Evolutionary conservation across 2,888 invertebrate species (phyloP).

Genomic region (Lycophotia porphyrea): DNA sequence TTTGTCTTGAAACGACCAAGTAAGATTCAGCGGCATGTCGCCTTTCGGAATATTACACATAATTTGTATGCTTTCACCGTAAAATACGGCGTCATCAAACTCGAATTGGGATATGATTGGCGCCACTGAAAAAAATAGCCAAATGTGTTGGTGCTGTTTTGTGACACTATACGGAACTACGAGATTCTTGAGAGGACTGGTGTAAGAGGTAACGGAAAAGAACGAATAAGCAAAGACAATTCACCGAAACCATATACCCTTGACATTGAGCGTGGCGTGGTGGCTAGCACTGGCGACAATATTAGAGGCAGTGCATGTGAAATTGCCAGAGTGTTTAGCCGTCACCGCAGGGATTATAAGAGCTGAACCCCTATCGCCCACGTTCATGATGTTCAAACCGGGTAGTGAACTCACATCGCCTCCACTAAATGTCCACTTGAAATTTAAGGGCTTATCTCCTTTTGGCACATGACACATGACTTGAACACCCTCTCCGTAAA

Average conservation of each 20-base stretch:
- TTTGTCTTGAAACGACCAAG: slow-evolving; percentile 92
- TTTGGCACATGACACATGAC: slow-evolving; percentile 91
- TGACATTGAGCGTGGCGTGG: slow-evolving; percentile 91
- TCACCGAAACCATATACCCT: slow-evolving; percentile 88
- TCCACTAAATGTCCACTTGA: slow-evolving; percentile 94
- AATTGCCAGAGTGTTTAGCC: slow-evolving; percentile 92
- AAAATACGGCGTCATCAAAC: slow-evolving; percentile 89
- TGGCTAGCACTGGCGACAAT: slow-evolving; percentile 91
- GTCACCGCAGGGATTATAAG: slow-evolving; percentile 93
- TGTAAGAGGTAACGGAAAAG: slow-evolving; percentile 69
- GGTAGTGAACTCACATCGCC: slow-evolving; percentile 89
- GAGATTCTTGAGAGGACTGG: slow-evolving; percentile 51
- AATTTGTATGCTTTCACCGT: slow-evolving; percentile 90
- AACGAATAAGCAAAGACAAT: slow-evolving; percentile 79
- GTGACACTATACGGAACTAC: slow-evolving; percentile 35
- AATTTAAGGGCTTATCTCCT: slow-evolving; percentile 93
- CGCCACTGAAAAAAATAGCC: slow-evolving; percentile 87
- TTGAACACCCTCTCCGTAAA: slow-evolving; percentile 90
- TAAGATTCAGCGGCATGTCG: slow-evolving; percentile 93
- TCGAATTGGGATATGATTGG: slow-evolving; percentile 91
- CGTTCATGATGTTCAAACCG: slow-evolving; percentile 92
- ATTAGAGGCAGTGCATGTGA: slow-evolving; percentile 92
- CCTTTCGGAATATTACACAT: slow-evolving; percentile 92
- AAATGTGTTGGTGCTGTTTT: slow-evolving; percentile 45
- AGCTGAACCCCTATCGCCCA: slow-evolving; percentile 92